Conservation (phyloP, 2,113 vertebrate genomes). For the Carollia perspicillata region DNA sequence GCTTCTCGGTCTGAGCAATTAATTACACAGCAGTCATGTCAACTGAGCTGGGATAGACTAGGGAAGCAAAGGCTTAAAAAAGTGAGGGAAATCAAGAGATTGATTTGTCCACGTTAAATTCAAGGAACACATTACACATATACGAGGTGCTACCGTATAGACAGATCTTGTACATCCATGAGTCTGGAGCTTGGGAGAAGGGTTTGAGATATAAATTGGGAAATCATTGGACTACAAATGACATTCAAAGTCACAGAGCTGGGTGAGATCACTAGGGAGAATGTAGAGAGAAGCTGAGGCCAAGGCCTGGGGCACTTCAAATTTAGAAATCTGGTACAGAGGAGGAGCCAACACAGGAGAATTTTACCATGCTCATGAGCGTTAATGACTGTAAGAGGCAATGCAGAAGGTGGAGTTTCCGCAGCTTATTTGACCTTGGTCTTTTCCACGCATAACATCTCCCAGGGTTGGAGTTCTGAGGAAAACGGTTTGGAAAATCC, state of each 20-base stretch:
- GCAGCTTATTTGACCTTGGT: neutral
- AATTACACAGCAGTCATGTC: neutral
- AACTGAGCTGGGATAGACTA: neutral
- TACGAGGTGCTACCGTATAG: neutral
- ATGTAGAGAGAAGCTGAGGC: neutral
- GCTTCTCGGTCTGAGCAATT: neutral
- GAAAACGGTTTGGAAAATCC: neutral
- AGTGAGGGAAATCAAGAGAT: neutral
- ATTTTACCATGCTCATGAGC: neutral
- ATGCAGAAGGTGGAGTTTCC: neutral
- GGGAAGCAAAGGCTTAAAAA: neutral
- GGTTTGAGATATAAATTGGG: neutral
- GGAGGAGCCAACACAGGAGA: neutral
- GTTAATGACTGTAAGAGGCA: neutral
- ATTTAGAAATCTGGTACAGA: slow-evolving; percentile 22
- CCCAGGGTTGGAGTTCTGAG: neutral
- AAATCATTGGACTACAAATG: neutral
- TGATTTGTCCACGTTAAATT: neutral
- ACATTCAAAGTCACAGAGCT: neutral
- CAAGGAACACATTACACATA: neutral
- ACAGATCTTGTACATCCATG: neutral
- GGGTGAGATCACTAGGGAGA: neutral
- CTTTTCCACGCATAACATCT: neutral
- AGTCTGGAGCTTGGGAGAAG: neutral
- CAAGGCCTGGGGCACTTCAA: neutral